Percentiles rank a stretch among this genome's conserved stretches.
These are phyloP conservation scores for Wasmannia auropunctata DNA, from an alignment of 1,140 invertebrate genomes.

Conservation along the genomic window DNA sequence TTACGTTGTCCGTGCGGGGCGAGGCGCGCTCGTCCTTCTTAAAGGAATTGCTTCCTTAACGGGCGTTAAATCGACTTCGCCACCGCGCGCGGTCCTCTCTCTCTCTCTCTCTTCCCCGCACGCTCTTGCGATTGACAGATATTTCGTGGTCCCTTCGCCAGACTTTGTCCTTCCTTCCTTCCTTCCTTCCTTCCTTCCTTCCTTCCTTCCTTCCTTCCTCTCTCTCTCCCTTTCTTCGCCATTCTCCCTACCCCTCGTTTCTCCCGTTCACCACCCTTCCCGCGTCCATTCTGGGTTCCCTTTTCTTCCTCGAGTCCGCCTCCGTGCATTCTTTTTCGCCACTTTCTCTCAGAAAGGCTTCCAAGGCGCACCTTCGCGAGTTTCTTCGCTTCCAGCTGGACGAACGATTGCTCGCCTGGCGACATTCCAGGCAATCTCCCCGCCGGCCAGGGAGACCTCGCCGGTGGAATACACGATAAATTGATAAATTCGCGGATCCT, in stretches of 20 bases:
- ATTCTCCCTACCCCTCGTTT: not conserved
- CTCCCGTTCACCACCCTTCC: too few species aligned
- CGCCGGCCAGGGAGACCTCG: constrained; percentile 54
- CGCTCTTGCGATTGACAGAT: constrained; percentile 72
- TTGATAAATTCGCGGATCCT: constrained; percentile 69
- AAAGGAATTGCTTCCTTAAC: constrained; percentile 75
- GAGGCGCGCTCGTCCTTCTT: constrained; percentile 65
- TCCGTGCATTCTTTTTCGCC: constrained; percentile 45
- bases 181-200: not conserved
- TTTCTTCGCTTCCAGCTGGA: constrained; percentile 64
- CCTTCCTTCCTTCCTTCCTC: not conserved
- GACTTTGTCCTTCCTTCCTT: not conserved
- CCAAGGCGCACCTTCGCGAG: constrained; percentile 36
- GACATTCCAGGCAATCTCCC: constrained; percentile 60
- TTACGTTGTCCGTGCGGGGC: constrained; percentile 56
- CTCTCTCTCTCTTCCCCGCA: too few species aligned
- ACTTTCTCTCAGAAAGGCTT: constrained; percentile 50
- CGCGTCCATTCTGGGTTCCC: not conserved
- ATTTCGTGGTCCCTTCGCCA: constrained; percentile 67
- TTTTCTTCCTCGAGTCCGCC: constrained; percentile 35
- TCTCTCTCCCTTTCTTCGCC: not conserved
- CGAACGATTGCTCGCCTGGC: constrained; percentile 57
- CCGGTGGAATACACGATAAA: constrained; percentile 60
- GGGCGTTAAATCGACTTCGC: constrained; percentile 76
- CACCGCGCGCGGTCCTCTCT: constrained; percentile 48